Conservation (phyloP, 2,888 invertebrate species). For the Heliconius sara region DNA sequence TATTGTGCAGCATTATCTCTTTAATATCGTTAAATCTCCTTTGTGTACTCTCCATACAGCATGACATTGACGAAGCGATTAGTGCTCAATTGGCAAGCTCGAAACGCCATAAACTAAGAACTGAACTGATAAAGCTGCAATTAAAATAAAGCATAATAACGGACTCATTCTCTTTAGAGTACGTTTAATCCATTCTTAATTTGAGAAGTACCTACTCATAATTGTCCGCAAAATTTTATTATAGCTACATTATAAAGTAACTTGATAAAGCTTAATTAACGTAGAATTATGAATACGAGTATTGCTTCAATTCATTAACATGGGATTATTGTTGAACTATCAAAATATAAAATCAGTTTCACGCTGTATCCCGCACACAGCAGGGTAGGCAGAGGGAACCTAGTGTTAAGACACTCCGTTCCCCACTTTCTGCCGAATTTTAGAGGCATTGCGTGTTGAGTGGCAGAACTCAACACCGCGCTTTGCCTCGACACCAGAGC, state of each 20-base stretch:
- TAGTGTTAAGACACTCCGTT: too few relatives aligned
- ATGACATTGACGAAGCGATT: too few relatives aligned
- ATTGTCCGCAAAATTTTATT: conserved; percentile 3
- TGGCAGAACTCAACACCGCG: too few relatives aligned
- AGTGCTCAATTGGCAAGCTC: too few relatives aligned
- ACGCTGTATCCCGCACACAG: too few relatives aligned
- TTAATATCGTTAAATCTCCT: not conserved
- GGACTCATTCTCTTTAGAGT: not conserved
- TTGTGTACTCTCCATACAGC: too few relatives aligned
- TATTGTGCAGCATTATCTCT: not conserved
- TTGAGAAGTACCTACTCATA: not conserved
- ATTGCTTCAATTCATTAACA: not conserved
- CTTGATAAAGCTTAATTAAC: conserved; percentile 1
- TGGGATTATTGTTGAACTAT: not conserved
- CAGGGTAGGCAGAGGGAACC: too few relatives aligned
- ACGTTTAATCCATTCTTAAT: conserved; percentile 9
- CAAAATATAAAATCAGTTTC: not conserved
- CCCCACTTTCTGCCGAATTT: too few relatives aligned
- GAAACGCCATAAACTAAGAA: too few relatives aligned
- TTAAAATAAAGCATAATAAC: not conserved
- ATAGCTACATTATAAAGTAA: conserved; percentile 5
- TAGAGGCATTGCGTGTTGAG: too few relatives aligned
- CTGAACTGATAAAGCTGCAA: not conserved
- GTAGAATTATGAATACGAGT: conserved; percentile 1
- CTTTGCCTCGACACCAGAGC: too few relatives aligned